Base-by-base conservation (phyloP, 2,888 invertebrate species). In the Rhynchonema sp. region DNA sequence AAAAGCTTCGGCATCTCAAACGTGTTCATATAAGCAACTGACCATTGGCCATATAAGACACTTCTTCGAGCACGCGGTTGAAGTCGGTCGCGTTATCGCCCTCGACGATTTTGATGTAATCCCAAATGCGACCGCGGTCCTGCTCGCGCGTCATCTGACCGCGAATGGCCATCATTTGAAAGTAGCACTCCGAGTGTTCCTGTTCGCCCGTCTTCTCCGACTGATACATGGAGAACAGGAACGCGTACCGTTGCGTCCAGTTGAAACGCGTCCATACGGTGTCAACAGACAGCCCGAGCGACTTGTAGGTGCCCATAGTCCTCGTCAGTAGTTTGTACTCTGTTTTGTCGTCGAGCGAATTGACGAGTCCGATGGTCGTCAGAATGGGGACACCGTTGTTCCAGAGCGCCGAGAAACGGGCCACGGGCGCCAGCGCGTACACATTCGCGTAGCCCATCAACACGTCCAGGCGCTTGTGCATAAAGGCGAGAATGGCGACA, bases 371-470 rank as follows among this genome's bases (percentile, higher is more conserved):
- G 0, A 85, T 84, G 0, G 86, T 82, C 0, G 87, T 86, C 30
- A 88, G 71, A 1, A 88, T 82, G 0, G 88, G 88, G 56, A 87
- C 63, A 17, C 72, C 72, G 9, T 1, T 25, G 49, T 62, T 59
- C 87, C 84, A 87, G 29, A 81, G 81, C 22, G 83, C 83, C 17
- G 85, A 82, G 72, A 85, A 86, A 6, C 54, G 26, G 20, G 86
- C 83, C 22, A 88, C 85, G 2, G 87, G 87, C 0, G 87, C 87
- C 68, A 88, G 80, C 20, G 85, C 85, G 75, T 89, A 88, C 71
- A 86, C 85, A 74, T 87, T 87, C 23, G 87, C 84, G 53, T 87
- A 84, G 0, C 88, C 88, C 70, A 88, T 80, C 69, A 88, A 84
- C 13, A 84, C 86, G 77, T 88, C 86, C 80, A 82, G 3, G 27